Evolutionary conservation across 2,113 vertebrate genomes (phyloP).

Genomic region (Sebastes fasciatus): DNA sequence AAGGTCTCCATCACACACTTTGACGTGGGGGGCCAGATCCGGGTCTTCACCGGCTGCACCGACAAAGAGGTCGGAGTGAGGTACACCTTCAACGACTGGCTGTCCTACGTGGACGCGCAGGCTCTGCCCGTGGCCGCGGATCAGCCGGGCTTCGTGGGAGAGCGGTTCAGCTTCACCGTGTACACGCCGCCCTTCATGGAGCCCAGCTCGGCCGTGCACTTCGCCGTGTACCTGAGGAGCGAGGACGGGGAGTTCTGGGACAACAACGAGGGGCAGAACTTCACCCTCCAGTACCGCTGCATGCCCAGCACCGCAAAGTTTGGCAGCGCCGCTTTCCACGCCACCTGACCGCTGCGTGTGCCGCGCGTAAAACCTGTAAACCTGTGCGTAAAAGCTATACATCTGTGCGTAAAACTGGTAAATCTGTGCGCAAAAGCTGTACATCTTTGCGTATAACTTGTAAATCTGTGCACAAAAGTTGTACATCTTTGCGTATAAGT

Average conservation of each 20-base stretch:
- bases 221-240: slow-evolving; percentile 86
- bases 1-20: slow-evolving; percentile 67
- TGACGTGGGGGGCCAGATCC: slow-evolving; percentile 85
- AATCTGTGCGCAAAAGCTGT: neutral
- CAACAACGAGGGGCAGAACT: slow-evolving; percentile 91
- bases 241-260: slow-evolving; percentile 90
- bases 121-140: slow-evolving; percentile 65
- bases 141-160: slow-evolving; percentile 28
- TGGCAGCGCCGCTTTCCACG: slow-evolving; percentile 54
- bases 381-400: slow-evolving; percentile 7
- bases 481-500: neutral
- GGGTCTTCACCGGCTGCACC: slow-evolving; percentile 36
- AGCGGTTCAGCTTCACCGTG: slow-evolving; percentile 86
- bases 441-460: neutral
- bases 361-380: neutral
- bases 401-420: neutral
- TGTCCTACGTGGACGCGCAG: slow-evolving; percentile 86
- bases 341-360: slow-evolving; percentile 31
- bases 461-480: too few species aligned
- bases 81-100: slow-evolving; percentile 93
- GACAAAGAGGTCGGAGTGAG: slow-evolving; percentile 84
- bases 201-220: slow-evolving; percentile 82
- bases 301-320: neutral
- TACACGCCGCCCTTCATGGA: slow-evolving; percentile 84
- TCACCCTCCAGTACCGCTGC: slow-evolving; percentile 79